Base-by-base conservation (phyloP, 1,140 invertebrate species). In the Thrips palmi region DNA sequence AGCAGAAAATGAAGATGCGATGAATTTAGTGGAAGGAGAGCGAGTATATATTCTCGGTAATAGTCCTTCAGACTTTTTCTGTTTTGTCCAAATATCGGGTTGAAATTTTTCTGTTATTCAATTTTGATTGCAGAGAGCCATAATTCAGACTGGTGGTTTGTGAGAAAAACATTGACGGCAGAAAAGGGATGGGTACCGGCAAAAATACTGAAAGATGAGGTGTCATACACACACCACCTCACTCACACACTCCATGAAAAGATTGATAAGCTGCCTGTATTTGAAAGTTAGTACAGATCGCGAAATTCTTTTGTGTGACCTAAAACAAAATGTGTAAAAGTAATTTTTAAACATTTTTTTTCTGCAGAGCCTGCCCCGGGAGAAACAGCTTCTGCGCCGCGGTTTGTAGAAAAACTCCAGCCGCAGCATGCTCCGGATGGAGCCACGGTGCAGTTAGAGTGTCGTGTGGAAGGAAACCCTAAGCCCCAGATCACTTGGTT, bases 401-500 rank as follows among this genome's bases (percentile, higher is more conserved):
- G 72, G 54, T 89, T 92, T 52, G 70, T 79, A 19, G 75, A 85
- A 52, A 85, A 87, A 58, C 59, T 92, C 15, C 70, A 86, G 51
- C 77, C 81, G 1, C 77, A 83, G 41, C 72, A 75, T 42, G 81
- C 77, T 12, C 71, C 72, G 3, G 85, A 92, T 63, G 86, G 87
- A 25, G 76, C 78, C 31, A 86, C 83, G 2, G 74, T 87, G 10
- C 79, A 84, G 53, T 89, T 94, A 48, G 78, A 88, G 54, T 86
- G 82, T 47, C 76, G 86, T 64, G 81, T 94, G 5, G 80, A 85
- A 61, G 89, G 88, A 32, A 63, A 68, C 50, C 88, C 89, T 17
- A 62, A 80, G 49, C 88, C 89, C 14, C 81, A 85, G 57, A 87
- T 93, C 31, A 91, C 87, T 6, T 93, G 88, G 88, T 94, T 91